Evolutionary conservation across 2,797 vertebrate genomes (phyloP), one percentile per base, ranked within the genome.

Genomic region (Alectoris magna): DNA sequence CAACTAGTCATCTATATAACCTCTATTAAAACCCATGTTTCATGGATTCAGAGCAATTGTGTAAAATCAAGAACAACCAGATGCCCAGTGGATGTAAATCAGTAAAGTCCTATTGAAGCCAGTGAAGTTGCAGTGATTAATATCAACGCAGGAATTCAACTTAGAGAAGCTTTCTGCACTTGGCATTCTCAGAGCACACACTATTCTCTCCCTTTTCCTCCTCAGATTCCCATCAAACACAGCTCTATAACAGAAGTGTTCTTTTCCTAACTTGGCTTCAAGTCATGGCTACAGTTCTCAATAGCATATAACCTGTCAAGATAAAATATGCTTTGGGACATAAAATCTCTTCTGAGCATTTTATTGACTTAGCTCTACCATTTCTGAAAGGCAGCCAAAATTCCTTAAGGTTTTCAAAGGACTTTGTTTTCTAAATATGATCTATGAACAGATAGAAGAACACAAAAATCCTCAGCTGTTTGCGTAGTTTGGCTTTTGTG

Each of bases 321-420:
- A 96, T 97, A 94, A 97, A 97, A 97, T 95, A 94, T 91, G 77
- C 96, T 84, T 94, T 88, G 95, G 94, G 96, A 97, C 96, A 96
- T 84, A 86, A 93, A 97, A 94, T 96, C 96, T 96, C 94, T 90
- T 53, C 87, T 67, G 88, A 96, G 94, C 90, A 87, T 97, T 98
- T 96, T 95, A 93, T 94, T 97, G 95, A 96, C 93, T 96, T 96
- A 96, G 96, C 88, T 96, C 94, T 79, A 70, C 94, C 81, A 91
- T 93, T 97, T 95, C 88, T 97, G 94, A 95, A 96, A 97, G 53
- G 44, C 90, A 93, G 97, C 95, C 97, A 98, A 98, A 92, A 97
- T 96, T 96, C 95, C 84, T 97, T 71, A 95, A 88, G 74, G 91
- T 92, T 94, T 97, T 96, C 90, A 93, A 94, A 96, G 75, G 29